phyloP scores from a whole-genome alignment of 2,797 vertebrate species.

The Furcifer pardalis region DNA sequence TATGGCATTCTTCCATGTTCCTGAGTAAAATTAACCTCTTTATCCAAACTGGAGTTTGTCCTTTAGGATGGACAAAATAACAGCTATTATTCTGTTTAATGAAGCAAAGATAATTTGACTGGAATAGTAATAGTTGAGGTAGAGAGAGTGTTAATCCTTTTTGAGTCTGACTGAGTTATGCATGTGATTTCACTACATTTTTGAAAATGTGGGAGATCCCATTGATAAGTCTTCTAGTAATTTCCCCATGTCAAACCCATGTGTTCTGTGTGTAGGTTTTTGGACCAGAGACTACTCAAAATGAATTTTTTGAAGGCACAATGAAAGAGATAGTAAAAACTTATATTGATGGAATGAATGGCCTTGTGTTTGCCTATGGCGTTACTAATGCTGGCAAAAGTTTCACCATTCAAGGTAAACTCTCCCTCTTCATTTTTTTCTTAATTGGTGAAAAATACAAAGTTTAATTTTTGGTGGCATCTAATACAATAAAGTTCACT shows the following conservation, averaged over 20 bases:
- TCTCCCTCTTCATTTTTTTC: neutral
- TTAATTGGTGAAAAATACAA: neutral
- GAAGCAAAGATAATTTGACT: neutral
- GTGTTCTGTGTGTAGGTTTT: slow-evolving; percentile 78
- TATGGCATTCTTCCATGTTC: too few relatives aligned
- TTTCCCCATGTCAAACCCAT: neutral
- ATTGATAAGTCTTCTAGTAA: neutral
- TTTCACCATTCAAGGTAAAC: slow-evolving; percentile 88
- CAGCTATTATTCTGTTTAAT: neutral
- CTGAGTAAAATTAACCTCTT: too few relatives aligned
- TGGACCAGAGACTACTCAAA: slow-evolving; percentile 82
- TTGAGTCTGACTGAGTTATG: too few relatives aligned
- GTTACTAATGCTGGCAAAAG: slow-evolving; percentile 96
- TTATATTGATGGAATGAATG: slow-evolving; percentile 82
- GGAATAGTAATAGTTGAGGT: too few relatives aligned
- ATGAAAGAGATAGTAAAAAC: slow-evolving; percentile 79
- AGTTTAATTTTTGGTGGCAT: neutral
- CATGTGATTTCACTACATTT: neutral
- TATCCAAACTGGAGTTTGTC: neutral
- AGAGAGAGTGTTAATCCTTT: too few relatives aligned
- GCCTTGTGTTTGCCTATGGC: slow-evolving; percentile 89
- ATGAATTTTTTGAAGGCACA: slow-evolving; percentile 83
- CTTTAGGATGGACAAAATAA: neutral
- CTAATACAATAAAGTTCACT: neutral
- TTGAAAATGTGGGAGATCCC: neutral